Base-by-base conservation (phyloP, 1,140 invertebrate species). In the Episyrphus balteatus region DNA sequence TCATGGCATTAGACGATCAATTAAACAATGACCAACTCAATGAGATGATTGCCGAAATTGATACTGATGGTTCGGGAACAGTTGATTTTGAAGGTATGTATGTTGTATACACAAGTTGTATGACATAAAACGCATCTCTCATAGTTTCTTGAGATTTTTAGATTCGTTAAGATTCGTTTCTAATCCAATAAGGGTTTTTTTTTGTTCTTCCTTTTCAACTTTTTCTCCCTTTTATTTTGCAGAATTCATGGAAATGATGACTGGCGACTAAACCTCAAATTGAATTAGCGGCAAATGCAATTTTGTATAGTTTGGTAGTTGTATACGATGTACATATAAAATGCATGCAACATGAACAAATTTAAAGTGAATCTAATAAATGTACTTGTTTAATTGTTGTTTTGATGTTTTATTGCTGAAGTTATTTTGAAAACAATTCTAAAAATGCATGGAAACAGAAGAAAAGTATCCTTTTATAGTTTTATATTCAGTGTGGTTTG, bases 41-140 rank as follows among this genome's bases (percentile, higher is more conserved):
- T 56, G 84, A 86, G 55, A 88, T 88, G 84, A 87, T 88, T 49
- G 81, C 81, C 13, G 85, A 88, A 72, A 88, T 88, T 39, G 85
- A 88, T 61, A 82, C 82, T 21, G 85, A 88, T 53, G 77, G 80
- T 0, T 87, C 84, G 1, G 86, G 86, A 46, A 88, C 86, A 3
- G 86, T 89, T 13, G 86, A 89, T 63, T 89, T 88, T 70, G 84
- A 88, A 61, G 85, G 84, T 86, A 66, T 66, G 60, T 51, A 0
- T 41, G 15, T 8, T 26, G 8, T 8, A 3, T 26, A 26, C 8
- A 26, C 3, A 5, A 3, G 21, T 26, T 5, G 21, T 26, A 26
- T 32, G 40, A 42, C 3, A 19, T 36, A 8, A 47, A 47, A 40
- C 5, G 38, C 7, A n/a, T 5, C 3, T n/a, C 11, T 9, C 11